These are phyloP conservation scores for Pemphredon lugubris DNA, from an alignment of 2,888 invertebrate species.

Conservation along the genomic window DNA sequence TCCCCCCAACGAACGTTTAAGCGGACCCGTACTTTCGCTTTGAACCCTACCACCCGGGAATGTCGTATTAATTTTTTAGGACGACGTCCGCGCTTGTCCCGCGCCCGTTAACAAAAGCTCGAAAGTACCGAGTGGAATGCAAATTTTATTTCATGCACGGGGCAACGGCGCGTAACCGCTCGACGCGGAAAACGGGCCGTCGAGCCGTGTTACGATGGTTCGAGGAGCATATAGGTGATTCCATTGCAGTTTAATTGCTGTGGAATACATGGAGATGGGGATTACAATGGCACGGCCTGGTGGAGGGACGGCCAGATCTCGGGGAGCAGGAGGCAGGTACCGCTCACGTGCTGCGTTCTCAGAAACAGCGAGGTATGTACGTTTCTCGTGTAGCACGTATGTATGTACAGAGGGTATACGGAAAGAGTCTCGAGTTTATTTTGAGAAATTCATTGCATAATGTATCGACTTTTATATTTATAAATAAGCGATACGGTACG, in stretches of 20 bases:
- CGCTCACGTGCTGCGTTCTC: slow-evolving; percentile 78
- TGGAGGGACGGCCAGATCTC: slow-evolving; percentile 77
- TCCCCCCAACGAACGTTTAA: too few relatives aligned
- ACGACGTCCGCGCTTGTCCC: neutral
- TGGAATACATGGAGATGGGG: slow-evolving; percentile 78
- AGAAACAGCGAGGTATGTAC: slow-evolving; percentile 75
- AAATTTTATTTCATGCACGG: slow-evolving; percentile 46
- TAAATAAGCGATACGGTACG: too few relatives aligned
- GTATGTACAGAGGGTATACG: too few relatives aligned
- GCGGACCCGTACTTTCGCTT: too few relatives aligned
- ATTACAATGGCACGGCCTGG: slow-evolving; percentile 81
- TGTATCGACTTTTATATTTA: too few relatives aligned
- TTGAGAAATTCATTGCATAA: too few relatives aligned
- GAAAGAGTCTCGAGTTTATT: too few relatives aligned
- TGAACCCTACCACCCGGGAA: too few relatives aligned
- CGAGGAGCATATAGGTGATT: slow-evolving; percentile 50
- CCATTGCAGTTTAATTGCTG: slow-evolving; percentile 80
- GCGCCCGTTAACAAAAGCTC: neutral
- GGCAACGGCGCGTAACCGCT: slow-evolving; percentile 7
- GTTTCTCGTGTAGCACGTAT: too few relatives aligned
- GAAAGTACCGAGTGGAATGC: slow-evolving; percentile 11
- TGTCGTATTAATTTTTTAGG: slow-evolving; percentile 4
- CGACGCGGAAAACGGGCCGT: slow-evolving; percentile 14
- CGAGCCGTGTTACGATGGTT: slow-evolving; percentile 28
- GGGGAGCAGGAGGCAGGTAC: slow-evolving; percentile 74